Conservation (phyloP, 2,797 vertebrate genomes). For the Selene dorsalis region DNA sequence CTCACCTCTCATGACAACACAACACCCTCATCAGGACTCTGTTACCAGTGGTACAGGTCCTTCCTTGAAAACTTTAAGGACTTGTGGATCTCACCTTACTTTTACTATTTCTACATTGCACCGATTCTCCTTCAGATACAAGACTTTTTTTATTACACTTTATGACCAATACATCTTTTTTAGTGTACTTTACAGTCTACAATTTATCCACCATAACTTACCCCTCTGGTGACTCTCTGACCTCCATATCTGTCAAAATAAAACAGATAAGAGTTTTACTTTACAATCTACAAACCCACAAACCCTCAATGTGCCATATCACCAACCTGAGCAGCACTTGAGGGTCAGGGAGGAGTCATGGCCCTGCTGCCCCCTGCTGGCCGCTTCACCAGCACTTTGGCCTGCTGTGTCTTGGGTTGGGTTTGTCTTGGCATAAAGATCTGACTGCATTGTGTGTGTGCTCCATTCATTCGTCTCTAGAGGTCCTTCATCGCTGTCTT, state of each 20-base stretch:
- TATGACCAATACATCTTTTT: neutral
- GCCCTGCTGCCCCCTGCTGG: neutral
- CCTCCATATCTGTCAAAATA: constrained; percentile 22
- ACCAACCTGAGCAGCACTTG: neutral
- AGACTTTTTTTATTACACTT: too few relatives aligned
- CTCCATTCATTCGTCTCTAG: neutral
- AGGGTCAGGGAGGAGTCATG: neutral
- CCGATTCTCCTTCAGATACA: too few relatives aligned
- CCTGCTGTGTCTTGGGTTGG: neutral
- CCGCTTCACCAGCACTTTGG: neutral
- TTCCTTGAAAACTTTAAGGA: too few relatives aligned
- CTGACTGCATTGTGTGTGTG: neutral
- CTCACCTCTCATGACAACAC: neutral
- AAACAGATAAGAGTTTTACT: neutral
- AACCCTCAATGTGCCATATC: too few relatives aligned
- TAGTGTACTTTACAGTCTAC: neutral
- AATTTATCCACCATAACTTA: constrained; percentile 12
- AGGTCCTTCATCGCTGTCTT: constrained; percentile 14
- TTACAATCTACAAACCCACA: neutral
- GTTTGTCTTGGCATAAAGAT: neutral
- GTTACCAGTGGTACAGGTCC: too few relatives aligned
- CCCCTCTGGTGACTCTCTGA: constrained; percentile 56
- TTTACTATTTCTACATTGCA: too few relatives aligned
- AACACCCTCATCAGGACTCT: neutral
- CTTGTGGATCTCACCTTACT: too few relatives aligned